Percentiles rank a stretch among this genome's conserved stretches.
Evolutionary conservation across 2,113 vertebrate genomes (phyloP).

Genomic region (Platanista minor): DNA sequence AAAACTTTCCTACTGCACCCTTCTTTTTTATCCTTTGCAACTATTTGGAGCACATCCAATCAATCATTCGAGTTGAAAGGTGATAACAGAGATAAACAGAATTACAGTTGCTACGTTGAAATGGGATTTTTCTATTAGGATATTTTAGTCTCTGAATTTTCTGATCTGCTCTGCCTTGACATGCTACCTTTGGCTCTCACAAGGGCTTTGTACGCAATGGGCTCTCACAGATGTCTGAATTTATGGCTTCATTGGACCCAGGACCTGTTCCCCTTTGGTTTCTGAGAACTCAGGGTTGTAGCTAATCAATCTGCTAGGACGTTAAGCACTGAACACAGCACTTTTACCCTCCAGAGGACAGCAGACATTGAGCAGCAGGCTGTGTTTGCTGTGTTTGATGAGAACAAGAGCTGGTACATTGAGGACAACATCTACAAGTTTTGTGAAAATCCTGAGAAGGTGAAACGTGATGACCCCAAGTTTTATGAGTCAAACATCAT

Average conservation of each 20-base stretch:
- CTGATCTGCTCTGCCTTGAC: background rate
- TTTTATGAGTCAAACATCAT: conserved; percentile 95
- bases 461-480: conserved; percentile 86
- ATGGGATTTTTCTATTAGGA: background rate
- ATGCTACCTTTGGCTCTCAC: background rate
- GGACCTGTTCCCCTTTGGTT: background rate
- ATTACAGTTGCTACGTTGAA: background rate
- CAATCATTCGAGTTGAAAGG: background rate
- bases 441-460: conserved; percentile 81
- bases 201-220: background rate
- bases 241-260: background rate
- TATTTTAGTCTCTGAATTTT: background rate
- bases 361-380: conserved; percentile 93
- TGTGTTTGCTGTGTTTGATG: conserved; percentile 92
- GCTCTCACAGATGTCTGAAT: background rate
- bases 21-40: background rate
- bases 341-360: conserved; percentile 83
- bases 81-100: background rate
- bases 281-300: background rate
- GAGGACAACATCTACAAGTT: conserved; percentile 90
- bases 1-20: background rate
- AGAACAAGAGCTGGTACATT: conserved; percentile 98
- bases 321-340: background rate
- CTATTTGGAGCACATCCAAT: background rate
- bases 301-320: too few relatives aligned